Base-by-base conservation (phyloP, 1,140 invertebrate genomes). In the Zaprionus capensis region DNA sequence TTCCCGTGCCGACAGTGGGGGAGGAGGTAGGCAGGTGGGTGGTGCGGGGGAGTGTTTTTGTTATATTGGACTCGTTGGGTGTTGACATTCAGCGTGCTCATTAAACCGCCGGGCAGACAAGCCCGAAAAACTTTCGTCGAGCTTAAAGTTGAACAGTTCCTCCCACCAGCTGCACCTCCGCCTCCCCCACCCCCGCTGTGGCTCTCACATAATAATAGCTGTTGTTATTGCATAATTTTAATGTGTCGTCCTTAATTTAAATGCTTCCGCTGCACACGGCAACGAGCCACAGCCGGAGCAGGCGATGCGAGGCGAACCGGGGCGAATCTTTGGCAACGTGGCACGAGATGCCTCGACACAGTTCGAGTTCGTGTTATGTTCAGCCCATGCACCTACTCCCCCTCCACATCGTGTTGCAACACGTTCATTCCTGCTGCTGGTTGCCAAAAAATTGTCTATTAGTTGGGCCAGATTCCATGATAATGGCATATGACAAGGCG, bases 161-260 rank as follows among this genome's bases (percentile, higher is more conserved):
- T 22, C 17, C 56, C 26, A 57, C 55, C 46, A 36, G 26, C 36
- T 20, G 28, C 61, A 9, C 20, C 62, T 9, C 55, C 5, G 17
- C 41, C 44, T 2, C 34, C 31, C 36, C 11, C 41, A 46, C 31
- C 44, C 1, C 24, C 24, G 3, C 9, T 17, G 51, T 34, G 20
- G 26, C 58, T 24, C 55, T 67, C 73, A 71, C 44, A 82, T 87
- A 81, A 88, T 87, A 88, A 87, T 83, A 78, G 78, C 70, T 81
- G 83, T 83, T 87, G 78, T 90, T 88, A 90, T 88, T 88, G 85
- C 85, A 88, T 88, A 88, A 88, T 88, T 88, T 88, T 88, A 90
- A 88, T 88, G 85, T 88, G 85, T 88, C 85, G 82, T 88, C 85
- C 85, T 88, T 88, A 88, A 88, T 88, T 88, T 88, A 88, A 88